phyloP scores from a whole-genome alignment of 2,888 invertebrate species.

The Andricus curvator region DNA sequence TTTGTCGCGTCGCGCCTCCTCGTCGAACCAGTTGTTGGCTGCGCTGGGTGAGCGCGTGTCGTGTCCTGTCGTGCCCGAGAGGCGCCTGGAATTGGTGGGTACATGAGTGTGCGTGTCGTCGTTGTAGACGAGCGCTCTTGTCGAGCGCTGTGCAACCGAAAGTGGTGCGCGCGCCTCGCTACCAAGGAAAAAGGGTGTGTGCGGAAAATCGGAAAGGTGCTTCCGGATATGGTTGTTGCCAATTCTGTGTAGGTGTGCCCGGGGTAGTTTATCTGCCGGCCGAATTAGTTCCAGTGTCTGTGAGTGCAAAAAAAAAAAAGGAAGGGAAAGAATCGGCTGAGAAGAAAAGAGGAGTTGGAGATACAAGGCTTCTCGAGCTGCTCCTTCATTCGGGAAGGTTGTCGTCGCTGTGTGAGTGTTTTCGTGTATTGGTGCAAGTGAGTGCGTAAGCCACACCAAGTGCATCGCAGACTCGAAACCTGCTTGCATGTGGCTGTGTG shows the following conservation, averaged over 20 bases:
- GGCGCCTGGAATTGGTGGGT: constrained; percentile 43
- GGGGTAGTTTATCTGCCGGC: neutral
- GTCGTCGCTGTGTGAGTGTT: neutral
- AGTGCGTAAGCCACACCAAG: constrained; percentile 4
- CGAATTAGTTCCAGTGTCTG: constrained; percentile 5
- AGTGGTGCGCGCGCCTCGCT: constrained; percentile 44
- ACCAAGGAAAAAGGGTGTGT: constrained; percentile 52
- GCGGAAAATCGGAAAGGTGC: constrained; percentile 50
- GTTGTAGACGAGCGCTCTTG: constrained; percentile 2
- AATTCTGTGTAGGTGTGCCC: constrained; percentile 3
- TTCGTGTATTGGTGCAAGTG: neutral
- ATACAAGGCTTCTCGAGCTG: constrained; percentile 6
- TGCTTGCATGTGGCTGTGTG: neutral
- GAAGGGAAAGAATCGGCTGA: no score
- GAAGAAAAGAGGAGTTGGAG: no score
- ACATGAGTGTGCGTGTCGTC: constrained; percentile 39
- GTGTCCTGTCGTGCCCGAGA: constrained; percentile 50
- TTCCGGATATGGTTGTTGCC: constrained; percentile 33
- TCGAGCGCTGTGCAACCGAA: constrained; percentile 44
- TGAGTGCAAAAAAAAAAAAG: neutral
- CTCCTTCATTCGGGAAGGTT: constrained; percentile 16
- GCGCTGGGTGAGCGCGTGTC: constrained; percentile 45
- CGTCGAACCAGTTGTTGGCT: constrained; percentile 21
- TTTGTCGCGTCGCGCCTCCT: neutral
- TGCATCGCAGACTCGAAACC: constrained; percentile 21